A percentile compares a stretch with the other conserved stretches of the same genome.
phyloP scores from a whole-genome alignment of 2,113 vertebrate genomes.

The Chaetodon trifascialis region DNA sequence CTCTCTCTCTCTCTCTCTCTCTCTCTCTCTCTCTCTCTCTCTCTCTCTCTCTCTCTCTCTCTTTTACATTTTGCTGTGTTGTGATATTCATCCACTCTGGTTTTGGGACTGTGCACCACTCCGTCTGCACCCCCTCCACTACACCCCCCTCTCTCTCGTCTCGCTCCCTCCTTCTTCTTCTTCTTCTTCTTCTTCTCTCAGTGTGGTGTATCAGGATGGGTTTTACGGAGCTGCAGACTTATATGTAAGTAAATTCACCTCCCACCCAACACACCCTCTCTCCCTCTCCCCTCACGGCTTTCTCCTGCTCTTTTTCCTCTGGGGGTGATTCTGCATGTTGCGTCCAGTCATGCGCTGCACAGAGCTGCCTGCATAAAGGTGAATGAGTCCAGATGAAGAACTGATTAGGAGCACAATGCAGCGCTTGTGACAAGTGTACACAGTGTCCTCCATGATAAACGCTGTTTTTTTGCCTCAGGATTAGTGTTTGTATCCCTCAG shows the following conservation, averaged over 20 bases:
- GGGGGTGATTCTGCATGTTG: slow-evolving; percentile 79
- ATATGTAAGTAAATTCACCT: slow-evolving; percentile 84
- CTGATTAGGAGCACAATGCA: slow-evolving; percentile 26
- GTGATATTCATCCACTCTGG: slow-evolving; percentile 70
- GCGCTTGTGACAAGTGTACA: neutral
- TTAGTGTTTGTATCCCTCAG: neutral
- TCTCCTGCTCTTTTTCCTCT: slow-evolving; percentile 58
- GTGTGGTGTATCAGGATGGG: slow-evolving; percentile 88
- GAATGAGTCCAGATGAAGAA: slow-evolving; percentile 38
- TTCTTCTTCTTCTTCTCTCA: slow-evolving; percentile 67
- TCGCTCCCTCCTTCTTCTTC: neutral
- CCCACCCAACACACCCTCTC: slow-evolving; percentile 60
- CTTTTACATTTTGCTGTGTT: slow-evolving; percentile 57
- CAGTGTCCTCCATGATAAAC: neutral
- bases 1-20: slow-evolving; percentile 44
- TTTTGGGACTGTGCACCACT: slow-evolving; percentile 76
- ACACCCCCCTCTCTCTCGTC: neutral
- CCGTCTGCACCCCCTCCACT: slow-evolving; percentile 52
- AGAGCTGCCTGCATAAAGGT: slow-evolving; percentile 75
- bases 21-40: too few relatives aligned
- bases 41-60: slow-evolving; percentile 15
- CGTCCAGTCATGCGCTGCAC: slow-evolving; percentile 71
- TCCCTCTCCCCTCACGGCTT: slow-evolving; percentile 58
- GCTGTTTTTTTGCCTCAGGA: neutral
- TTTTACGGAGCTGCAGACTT: slow-evolving; percentile 87